Evolutionary conservation across 1,140 invertebrate genomes (phyloP), one percentile per base, ranked within the genome.

Genomic region (Hestina assimilis): DNA sequence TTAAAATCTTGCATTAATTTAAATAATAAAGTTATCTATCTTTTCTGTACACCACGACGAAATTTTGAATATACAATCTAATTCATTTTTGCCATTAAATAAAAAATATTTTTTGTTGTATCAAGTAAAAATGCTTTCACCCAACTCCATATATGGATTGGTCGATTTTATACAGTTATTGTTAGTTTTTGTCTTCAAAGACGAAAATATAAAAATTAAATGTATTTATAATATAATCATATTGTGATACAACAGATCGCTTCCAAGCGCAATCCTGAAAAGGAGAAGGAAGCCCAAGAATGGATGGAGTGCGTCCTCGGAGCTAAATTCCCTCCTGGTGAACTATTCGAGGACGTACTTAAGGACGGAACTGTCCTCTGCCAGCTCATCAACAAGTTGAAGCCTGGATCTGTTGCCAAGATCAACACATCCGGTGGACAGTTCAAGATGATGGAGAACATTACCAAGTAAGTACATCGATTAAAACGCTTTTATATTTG

Each of bases 381-480:
- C 93, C 93, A 95, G 89, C 82, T 98, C 62, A 96, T 98, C 90
- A 97, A 98, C 92, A 96, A 95, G 81, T 83, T 98, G 53, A 89
- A 91, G 48, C 96, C 96, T 21, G 95, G 95, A 63, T 89, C 93
- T 53, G 91, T 97, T 31, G 75, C 91, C 75, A 98, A 97, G 88
- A 95, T 97, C 89, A 96, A 97, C 91, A 92, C 92, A 52, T 93
- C 93, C 54, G 96, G 96, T 50, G 94, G 95, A 73, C 95, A 96
- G 73, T 98, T 98, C 92, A 97, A 97, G 79, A 93, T 98, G 92
- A 97, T 98, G 96, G 96, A 98, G 89, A 98, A 98, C 90, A 95
- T 97, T 79, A 96, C 95, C 90, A 93, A 93, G 93, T 94, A 87
- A 91, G 91, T 63, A 41, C n/a, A 5, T 1, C 5, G 5, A 11